Evolutionary conservation across 2,797 vertebrate genomes (phyloP), one percentile per base, ranked within the genome.

Genomic region (Pseudomugil tenellus): DNA sequence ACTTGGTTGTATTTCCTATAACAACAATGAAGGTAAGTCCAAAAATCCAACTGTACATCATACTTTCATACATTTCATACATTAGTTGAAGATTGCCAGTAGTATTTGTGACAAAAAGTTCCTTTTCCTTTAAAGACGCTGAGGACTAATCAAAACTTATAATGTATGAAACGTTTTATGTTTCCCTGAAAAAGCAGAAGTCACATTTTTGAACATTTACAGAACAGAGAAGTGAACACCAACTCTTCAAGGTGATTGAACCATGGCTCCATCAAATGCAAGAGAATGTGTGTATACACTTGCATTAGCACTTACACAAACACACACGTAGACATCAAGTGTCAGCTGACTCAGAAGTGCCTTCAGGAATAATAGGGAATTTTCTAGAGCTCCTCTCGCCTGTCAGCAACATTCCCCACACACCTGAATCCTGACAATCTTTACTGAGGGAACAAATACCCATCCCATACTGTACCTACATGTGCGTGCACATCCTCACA

Each of bases 331-430:
- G 19, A 58, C 43, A 74, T 48, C 19, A 68, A 63, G 59, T 61
- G 19, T 63, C 89, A 92, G 90, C 90, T 89, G 91, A 93, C 81
- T 91, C 60, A 80, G 69, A 82, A 68, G 54, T 51, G 83, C 90
- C 88, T 63, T 51, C 72, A 84, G 92, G 73, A 80, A 67, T 57
- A 49, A 62, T 62, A 64, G 63, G 41, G 67, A 69, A 80, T 84
- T 87, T 81, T 77, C 21, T 65, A 53, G 32, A 69, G 46, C 62
- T 74, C 69, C 65, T 76, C 34, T 55, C 67, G 63, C 53, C 62
- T 77, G 76, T 88, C 80, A 59, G 70, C 74, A 70, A 63, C 87
- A 91, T 92, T 89, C 87, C 83, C 61, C 58, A 64, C 79, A 89
- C 85, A 90, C 85, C 81, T 89, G 76, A 86, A 67, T 19, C 39